Percentiles rank a stretch among this genome's conserved stretches.
phyloP scores from a whole-genome alignment of 2,113 vertebrate species.

The Perca flavescens region DNA sequence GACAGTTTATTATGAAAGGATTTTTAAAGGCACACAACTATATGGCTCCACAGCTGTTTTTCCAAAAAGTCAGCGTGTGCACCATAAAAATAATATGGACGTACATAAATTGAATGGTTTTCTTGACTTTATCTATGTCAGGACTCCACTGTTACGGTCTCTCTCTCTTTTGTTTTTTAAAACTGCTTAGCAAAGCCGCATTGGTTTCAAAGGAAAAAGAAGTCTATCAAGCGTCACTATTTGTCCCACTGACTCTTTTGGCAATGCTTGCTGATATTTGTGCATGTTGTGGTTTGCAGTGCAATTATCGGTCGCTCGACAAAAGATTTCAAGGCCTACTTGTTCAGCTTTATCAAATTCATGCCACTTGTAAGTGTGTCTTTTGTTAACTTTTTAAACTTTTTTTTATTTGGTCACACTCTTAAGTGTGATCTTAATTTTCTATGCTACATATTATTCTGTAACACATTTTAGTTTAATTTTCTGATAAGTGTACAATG shows the following conservation, averaged over 20 bases:
- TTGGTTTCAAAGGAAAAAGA: not conserved
- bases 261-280: slow-evolving; percentile 68
- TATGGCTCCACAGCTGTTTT: not conserved
- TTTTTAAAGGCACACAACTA: not conserved
- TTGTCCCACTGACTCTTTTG: slow-evolving; percentile 18
- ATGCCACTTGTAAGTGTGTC: slow-evolving; percentile 96
- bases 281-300: slow-evolving; percentile 93
- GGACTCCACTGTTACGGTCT: slow-evolving; percentile 29
- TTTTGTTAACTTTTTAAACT: slow-evolving; percentile 13
- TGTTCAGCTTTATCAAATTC: slow-evolving; percentile 96
- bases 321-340: slow-evolving; percentile 96
- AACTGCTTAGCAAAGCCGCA: not conserved
- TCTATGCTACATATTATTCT: not conserved
- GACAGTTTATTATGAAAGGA: not conserved
- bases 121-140: slow-evolving; percentile 4
- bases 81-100: not conserved
- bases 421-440: not conserved
- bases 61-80: not conserved
- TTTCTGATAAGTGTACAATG: slow-evolving; percentile 44
- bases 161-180: not conserved
- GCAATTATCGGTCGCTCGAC: slow-evolving; percentile 97
- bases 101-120: slow-evolving; percentile 11
- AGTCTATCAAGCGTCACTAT: not conserved
- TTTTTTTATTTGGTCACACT: slow-evolving; percentile 10
- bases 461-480: not conserved